A percentile compares a stretch with the other conserved stretches of the same genome.
Evolutionary conservation across 2,888 invertebrate species (phyloP).

Genomic region (Polyploca ridens): DNA sequence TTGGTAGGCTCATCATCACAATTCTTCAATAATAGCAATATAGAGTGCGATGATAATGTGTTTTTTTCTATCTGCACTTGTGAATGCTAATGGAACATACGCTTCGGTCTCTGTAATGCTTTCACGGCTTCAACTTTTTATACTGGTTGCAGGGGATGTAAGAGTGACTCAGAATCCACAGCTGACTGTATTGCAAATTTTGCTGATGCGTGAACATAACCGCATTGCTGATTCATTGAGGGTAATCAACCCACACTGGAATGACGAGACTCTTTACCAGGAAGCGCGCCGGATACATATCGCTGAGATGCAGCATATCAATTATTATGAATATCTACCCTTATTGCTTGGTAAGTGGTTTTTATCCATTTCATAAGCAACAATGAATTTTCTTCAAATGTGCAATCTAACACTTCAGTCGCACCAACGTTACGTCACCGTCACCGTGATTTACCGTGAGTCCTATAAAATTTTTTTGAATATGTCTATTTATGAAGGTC

Average conservation of each 20-base stretch:
- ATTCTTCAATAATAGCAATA: neutral
- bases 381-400: no score
- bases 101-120: neutral
- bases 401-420: no score
- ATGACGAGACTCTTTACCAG: constrained; percentile 89
- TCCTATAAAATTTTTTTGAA: no score
- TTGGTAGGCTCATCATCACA: neutral
- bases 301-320: constrained; percentile 89
- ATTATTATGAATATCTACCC: constrained; percentile 91
- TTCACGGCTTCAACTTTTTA: constrained; percentile 1
- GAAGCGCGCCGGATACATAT: constrained; percentile 89
- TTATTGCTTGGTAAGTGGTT: constrained; percentile 87
- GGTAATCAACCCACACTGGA: constrained; percentile 89
- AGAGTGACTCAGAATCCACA: constrained; percentile 90
- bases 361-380: neutral
- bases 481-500: no score
- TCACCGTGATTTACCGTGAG: no score
- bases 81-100: neutral
- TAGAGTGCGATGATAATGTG: no score
- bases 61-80: constrained; percentile 1
- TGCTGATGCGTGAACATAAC: constrained; percentile 90
- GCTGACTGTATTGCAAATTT: constrained; percentile 87
- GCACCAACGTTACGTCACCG: no score
- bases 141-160: constrained; percentile 83
- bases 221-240: constrained; percentile 86